Percentiles rank a stretch among this genome's conserved stretches.
Evolutionary conservation across 2,113 vertebrate species (phyloP).

Genomic region (Brachirus orientalis): DNA sequence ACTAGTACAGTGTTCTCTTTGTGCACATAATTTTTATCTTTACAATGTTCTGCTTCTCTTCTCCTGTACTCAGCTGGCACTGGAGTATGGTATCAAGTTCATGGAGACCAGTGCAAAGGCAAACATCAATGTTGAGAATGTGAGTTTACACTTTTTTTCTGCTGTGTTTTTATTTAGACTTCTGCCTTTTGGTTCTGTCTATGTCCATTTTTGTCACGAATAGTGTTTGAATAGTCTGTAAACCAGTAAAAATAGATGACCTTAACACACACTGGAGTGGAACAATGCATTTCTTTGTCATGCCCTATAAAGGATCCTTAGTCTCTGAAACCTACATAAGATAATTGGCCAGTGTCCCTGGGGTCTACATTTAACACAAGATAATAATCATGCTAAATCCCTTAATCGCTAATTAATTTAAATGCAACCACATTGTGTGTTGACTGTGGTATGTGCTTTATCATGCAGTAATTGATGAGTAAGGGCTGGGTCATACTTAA

Average conservation of each 20-base stretch:
- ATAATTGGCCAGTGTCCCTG: too few relatives aligned
- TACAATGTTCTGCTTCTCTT: constrained; percentile 24
- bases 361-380: not conserved
- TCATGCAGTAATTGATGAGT: too few relatives aligned
- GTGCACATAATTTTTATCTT: rapidly evolving
- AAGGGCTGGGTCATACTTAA: too few relatives aligned
- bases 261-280: not conserved
- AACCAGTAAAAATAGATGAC: not conserved
- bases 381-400: not conserved
- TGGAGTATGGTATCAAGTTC: constrained; percentile 96
- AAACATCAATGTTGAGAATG: constrained; percentile 98
- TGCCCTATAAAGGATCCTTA: not conserved
- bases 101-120: constrained; percentile 99
- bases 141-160: constrained; percentile 79
- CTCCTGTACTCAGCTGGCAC: constrained; percentile 84
- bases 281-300: not conserved
- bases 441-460: not conserved
- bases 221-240: not conserved
- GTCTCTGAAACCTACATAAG: not conserved
- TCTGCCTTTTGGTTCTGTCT: too few relatives aligned
- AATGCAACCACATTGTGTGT: not conserved
- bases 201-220: not conserved
- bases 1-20: not conserved
- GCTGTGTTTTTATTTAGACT: not conserved
- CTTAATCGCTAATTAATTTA: not conserved